phyloP scores from a whole-genome alignment of 2,888 invertebrate genomes.

The Crocallis elinguaria region DNA sequence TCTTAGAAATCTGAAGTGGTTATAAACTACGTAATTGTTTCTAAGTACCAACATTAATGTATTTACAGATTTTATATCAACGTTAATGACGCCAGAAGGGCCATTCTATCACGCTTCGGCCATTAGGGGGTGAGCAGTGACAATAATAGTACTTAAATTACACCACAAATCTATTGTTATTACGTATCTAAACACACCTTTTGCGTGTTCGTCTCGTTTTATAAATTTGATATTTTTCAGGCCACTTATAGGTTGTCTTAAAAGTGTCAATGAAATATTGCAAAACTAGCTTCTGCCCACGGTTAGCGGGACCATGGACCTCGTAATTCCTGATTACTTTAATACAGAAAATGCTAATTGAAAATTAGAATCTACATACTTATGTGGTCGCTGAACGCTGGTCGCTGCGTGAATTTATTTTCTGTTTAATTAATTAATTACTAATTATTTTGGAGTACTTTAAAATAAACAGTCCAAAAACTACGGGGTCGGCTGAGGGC shows the following conservation, averaged over 20 bases:
- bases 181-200: slow-evolving; percentile 62
- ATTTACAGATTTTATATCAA: slow-evolving; percentile 43
- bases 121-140: slow-evolving; percentile 64
- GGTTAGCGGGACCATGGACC: too few relatives aligned
- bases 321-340: too few relatives aligned
- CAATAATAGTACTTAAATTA: slow-evolving; percentile 70
- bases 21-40: neutral
- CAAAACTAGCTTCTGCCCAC: too few relatives aligned
- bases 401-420: neutral
- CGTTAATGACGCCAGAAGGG: slow-evolving; percentile 48
- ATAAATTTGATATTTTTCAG: slow-evolving; percentile 40
- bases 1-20: neutral
- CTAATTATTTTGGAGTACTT: slow-evolving; percentile 27
- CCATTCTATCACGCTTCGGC: slow-evolving; percentile 69
- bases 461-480: slow-evolving; percentile 28
- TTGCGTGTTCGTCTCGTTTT: slow-evolving; percentile 53
- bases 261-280: too few relatives aligned
- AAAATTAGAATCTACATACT: too few relatives aligned
- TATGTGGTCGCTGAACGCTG: too few relatives aligned
- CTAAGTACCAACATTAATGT: slow-evolving; percentile 28
- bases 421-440: neutral
- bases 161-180: slow-evolving; percentile 71
- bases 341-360: too few relatives aligned
- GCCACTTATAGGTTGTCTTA: too few relatives aligned
- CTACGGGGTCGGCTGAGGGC: slow-evolving; percentile 20